Base-by-base conservation (phyloP, 1,140 invertebrate species). In the Wasmannia auropunctata region DNA sequence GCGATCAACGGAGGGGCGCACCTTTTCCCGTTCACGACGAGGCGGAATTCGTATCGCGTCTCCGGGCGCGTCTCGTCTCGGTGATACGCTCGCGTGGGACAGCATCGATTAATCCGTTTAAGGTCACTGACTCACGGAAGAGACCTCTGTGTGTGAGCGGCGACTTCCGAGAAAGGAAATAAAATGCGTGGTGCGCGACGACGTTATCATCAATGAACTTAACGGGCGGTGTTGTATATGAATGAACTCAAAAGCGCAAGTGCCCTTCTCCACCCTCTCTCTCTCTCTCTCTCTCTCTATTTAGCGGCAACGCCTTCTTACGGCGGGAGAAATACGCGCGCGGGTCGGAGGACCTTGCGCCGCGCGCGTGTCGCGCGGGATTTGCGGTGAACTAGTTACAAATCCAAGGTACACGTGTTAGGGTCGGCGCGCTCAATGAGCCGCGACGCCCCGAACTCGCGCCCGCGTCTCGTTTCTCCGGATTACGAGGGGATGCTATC, bases 81-180 rank as follows among this genome's bases (percentile, higher is more conserved):
- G 10, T 63, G 62, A 54, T 37, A 63, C 19, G 14, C 51, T 83
- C 31, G 67, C 67, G 51, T 83, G 43, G 79, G 51, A 46, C 31
- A 58, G 37, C 51, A 83, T 83, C 79, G 67, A 72, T 81, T 81
- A 56, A 74, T 74, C 25, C 25, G 6, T 74, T 56, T 81, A 72
- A 72, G 67, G 67, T 74, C 79, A 60, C 67, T 51, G 67, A 83
- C 79, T 83, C 79, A n/a, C n/a, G n/a, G 37, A 83, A 74, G 31
- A 37, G 31, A 37, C 28, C 37, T 46, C n/a, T n/a, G n/a, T n/a
- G n/a, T 6, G 34, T 34, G 22, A 67, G 49, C 25, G 14, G 34
- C 25, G 14, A 25, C 37, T 70, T 72, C 72, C n/a, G 16, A 83
- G 25, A 74, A 58, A 58, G 43, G 31, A n/a, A 74, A 49, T 34